Conservation (phyloP, 2,113 vertebrate genomes). For the Poecilia latipinna region DNA sequence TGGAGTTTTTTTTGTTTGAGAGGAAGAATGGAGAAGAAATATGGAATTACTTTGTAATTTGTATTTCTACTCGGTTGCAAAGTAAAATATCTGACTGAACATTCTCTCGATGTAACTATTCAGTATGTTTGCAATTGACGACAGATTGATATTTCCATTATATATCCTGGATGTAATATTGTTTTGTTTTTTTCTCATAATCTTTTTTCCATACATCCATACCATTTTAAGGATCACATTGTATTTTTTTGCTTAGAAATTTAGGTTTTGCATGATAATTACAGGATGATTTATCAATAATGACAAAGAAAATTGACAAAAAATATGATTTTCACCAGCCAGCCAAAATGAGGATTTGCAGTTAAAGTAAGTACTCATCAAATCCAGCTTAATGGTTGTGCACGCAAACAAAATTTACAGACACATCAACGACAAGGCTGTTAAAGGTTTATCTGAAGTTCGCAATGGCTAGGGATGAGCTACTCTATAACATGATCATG, state of each 20-base stretch:
- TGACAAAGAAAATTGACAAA: background rate
- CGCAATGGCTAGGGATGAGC: constrained; percentile 53
- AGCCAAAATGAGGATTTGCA: constrained; percentile 41
- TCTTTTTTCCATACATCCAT: too few relatives aligned
- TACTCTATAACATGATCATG: constrained; percentile 37
- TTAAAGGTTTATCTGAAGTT: constrained; percentile 71
- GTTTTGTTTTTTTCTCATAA: too few relatives aligned
- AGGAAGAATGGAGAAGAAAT: too few relatives aligned
- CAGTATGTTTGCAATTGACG: too few relatives aligned
- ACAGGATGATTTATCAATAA: background rate
- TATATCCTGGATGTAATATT: too few relatives aligned
- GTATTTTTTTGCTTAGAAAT: background rate
- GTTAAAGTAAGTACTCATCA: constrained; percentile 54
- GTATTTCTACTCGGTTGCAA: too few relatives aligned
- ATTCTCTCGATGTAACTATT: too few relatives aligned
- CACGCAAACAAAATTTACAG: constrained; percentile 36
- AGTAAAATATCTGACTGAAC: too few relatives aligned
- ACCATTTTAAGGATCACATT: too few relatives aligned
- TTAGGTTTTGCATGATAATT: background rate
- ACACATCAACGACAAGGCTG: constrained; percentile 34
- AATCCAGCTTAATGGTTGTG: constrained; percentile 55
- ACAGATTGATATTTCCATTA: too few relatives aligned
- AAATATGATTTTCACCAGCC: constrained; percentile 22
- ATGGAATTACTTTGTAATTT: too few relatives aligned
- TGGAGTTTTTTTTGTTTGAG: too few relatives aligned